These are phyloP conservation scores for Venusia cambrica DNA, from an alignment of 2,888 invertebrate genomes.

Conservation along the genomic window DNA sequence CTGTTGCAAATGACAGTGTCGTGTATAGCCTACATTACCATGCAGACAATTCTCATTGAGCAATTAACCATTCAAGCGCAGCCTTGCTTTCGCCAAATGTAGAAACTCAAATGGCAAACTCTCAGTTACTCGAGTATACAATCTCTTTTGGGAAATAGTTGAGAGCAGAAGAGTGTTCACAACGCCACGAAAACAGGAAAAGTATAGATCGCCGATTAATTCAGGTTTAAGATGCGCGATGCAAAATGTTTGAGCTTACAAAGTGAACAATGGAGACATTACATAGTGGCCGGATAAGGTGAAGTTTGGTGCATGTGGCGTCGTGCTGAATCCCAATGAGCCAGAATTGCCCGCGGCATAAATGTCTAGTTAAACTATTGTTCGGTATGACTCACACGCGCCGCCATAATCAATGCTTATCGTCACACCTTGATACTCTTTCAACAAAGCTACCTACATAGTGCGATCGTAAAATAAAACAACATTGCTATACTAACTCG, in stretches of 20 bases:
- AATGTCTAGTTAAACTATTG: constrained; percentile 51
- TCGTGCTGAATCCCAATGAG: constrained; percentile 72
- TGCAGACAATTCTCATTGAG: constrained; percentile 45
- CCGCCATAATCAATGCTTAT: constrained; percentile 48
- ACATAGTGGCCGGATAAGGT: constrained; percentile 67
- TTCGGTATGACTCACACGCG: constrained; percentile 57
- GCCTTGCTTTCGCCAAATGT: constrained; percentile 52
- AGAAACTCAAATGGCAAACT: constrained; percentile 38
- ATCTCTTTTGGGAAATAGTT: constrained; percentile 29
- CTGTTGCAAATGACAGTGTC: constrained; percentile 43
- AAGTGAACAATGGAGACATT: constrained; percentile 76
- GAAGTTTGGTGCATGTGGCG: constrained; percentile 57
- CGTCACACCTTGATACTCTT: constrained; percentile 35
- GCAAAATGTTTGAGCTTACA: constrained; percentile 52
- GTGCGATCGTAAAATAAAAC: constrained; percentile 17
- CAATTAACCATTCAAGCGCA: constrained; percentile 55
- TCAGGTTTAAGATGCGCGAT: constrained; percentile 30
- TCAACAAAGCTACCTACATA: constrained; percentile 13
- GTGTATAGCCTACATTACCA: constrained; percentile 49
- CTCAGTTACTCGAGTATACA: constrained; percentile 33
- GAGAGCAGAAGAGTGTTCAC: constrained; percentile 10
- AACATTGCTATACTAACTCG: constrained; percentile 16
- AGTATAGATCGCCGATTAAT: constrained; percentile 16
- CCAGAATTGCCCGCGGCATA: constrained; percentile 45
- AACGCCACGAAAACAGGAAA: constrained; percentile 12